These are phyloP conservation scores for Aythya fuligula DNA, from an alignment of 2,797 vertebrate genomes.

Conservation along the genomic window DNA sequence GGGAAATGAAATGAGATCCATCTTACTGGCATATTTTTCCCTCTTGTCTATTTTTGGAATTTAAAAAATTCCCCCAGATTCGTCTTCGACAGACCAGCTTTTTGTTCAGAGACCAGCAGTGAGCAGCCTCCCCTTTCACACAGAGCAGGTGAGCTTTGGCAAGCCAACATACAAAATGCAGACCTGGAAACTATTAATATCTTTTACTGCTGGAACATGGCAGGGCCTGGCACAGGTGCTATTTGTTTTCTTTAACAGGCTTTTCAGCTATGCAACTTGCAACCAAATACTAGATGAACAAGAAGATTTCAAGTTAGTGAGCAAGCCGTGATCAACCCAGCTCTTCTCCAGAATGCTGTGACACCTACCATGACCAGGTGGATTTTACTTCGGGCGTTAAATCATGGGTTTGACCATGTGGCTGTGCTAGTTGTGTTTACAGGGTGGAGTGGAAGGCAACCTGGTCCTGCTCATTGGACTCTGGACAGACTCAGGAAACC, in stretches of 20 bases:
- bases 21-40: conserved; percentile 53
- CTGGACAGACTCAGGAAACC: conserved; percentile 38
- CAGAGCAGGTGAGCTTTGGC: conserved; percentile 65
- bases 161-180: not conserved
- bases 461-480: not conserved
- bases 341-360: fast-evolving
- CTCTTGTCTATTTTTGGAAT: conserved; percentile 69
- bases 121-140: not conserved
- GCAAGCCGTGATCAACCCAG: not conserved
- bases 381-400: not conserved
- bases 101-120: conserved; percentile 20
- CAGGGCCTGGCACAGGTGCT: conserved; percentile 33
- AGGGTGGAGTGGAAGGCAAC: not conserved
- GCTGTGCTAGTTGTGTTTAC: not conserved
- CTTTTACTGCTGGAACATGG: conserved; percentile 3
- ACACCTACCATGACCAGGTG: fast-evolving
- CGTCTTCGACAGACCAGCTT: conserved; percentile 48
- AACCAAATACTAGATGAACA: not conserved
- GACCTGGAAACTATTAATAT: conserved; percentile 59
- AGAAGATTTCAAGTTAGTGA: not conserved
- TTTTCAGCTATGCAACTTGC: not conserved
- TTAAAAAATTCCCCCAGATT: conserved; percentile 61
- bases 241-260: conserved; percentile 45
- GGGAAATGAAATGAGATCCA: conserved; percentile 70
- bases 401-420: fast-evolving